A percentile compares a stretch with the other conserved stretches of the same genome.
These are phyloP conservation scores for Tetraneura akinire DNA, from an alignment of 1,140 invertebrate species.

Conservation along the genomic window DNA sequence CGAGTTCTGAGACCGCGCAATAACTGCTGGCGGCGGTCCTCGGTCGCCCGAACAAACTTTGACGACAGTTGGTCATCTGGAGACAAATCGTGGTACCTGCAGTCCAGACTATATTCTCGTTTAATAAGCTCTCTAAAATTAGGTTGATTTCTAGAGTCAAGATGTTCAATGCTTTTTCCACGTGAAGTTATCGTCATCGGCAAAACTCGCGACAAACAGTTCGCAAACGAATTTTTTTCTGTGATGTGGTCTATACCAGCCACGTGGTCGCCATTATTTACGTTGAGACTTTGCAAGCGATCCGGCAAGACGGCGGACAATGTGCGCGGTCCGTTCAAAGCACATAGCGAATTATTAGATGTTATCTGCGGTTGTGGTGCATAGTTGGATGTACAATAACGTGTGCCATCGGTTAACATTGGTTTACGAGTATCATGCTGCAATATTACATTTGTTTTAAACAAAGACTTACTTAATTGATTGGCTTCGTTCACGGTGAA, in stretches of 20 bases:
- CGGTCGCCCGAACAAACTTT: too few species aligned
- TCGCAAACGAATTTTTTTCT: too few species aligned
- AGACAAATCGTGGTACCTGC: background rate
- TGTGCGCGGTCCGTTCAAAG: background rate
- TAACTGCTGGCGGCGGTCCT: too few species aligned
- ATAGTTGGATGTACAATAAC: background rate
- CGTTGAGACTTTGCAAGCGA: background rate
- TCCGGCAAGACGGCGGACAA: background rate
- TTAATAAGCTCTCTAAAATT: slow-evolving; percentile 32
- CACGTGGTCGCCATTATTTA: too few species aligned
- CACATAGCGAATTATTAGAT: background rate
- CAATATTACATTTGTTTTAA: background rate
- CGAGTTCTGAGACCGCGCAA: too few species aligned
- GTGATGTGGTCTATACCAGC: too few species aligned
- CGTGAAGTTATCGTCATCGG: background rate
- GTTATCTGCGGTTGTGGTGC: background rate
- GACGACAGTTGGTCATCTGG: background rate
- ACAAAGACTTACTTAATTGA: slow-evolving; percentile 19
- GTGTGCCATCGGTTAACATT: background rate
- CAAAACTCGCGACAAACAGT: background rate
- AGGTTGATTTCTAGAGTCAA: background rate
- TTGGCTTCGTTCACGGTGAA: slow-evolving; percentile 13
- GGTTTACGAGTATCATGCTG: background rate
- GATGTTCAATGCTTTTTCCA: background rate
- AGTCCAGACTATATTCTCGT: background rate